A percentile compares a stretch with the other conserved stretches of the same genome.
Conservation (phyloP, 2,888 invertebrate genomes). For the Prosopocoilus inquinatus region DNA sequence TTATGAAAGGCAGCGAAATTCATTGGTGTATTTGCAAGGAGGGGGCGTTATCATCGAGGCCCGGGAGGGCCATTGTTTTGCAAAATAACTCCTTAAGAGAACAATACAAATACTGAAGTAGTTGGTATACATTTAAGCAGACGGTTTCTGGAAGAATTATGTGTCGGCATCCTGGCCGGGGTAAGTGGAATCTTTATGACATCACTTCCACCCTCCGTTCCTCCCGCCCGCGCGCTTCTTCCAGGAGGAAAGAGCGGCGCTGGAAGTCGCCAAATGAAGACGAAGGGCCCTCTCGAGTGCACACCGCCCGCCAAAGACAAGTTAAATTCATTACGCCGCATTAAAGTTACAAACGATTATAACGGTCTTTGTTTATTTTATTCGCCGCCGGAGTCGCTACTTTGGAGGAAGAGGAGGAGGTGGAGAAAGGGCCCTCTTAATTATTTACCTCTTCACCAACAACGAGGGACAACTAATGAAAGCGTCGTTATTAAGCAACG, state of each 20-base stretch:
- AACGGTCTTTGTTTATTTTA: slow-evolving; percentile 19
- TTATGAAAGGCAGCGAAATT: slow-evolving; percentile 2
- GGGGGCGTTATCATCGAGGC: not conserved
- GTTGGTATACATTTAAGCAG: slow-evolving; percentile 35
- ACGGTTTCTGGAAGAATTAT: slow-evolving; percentile 36
- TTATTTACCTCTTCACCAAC: not conserved
- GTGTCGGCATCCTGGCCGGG: slow-evolving; percentile 29
- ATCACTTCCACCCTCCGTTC: slow-evolving; percentile 30
- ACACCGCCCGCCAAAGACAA: slow-evolving; percentile 29
- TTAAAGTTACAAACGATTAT: slow-evolving; percentile 37
- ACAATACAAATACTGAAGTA: slow-evolving; percentile 26
- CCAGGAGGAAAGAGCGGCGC: slow-evolving; percentile 22
- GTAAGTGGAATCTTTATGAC: slow-evolving; percentile 40
- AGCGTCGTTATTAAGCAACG: not conserved
- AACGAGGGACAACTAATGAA: not conserved
- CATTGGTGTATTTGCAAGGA: slow-evolving; percentile 9
- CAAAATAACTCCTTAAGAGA: slow-evolving; percentile 21
- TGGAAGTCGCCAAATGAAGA: slow-evolving; percentile 37
- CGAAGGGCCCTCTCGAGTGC: slow-evolving; percentile 33
- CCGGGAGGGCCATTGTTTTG: slow-evolving; percentile 8
- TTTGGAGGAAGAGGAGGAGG: not conserved
- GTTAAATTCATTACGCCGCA: slow-evolving; percentile 37
- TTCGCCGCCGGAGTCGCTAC: not conserved
- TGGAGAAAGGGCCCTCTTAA: not conserved
- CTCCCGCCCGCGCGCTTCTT: slow-evolving; percentile 22